Evolutionary conservation across 2,113 vertebrate genomes (phyloP), one percentile per base, ranked within the genome.

Genomic region (Cyphomyrus discorhynchus): DNA sequence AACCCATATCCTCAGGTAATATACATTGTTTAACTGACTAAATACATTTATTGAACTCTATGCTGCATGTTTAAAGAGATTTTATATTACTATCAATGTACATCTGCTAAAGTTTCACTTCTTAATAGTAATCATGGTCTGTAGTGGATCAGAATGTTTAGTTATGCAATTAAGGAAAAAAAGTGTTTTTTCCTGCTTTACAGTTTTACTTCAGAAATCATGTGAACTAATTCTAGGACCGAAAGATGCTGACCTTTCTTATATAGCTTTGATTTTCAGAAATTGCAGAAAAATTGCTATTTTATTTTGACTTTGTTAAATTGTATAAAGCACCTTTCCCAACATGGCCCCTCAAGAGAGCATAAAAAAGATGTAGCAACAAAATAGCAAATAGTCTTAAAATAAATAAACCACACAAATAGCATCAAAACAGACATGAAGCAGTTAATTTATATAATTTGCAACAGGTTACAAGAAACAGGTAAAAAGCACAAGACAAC

Each of bases 51-150:
- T 94, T 93, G 74, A 92, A 92, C 92, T 83, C 90, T 80, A 62
- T 93, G 89, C 92, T 95, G 93, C 93, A 95, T 95, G 93, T 95
- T 95, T 95, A 93, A 95, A 94, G 92, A 92, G 92, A 92, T 94
- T 95, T 95, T 93, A 92, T 93, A 93, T 91, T 90, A 92, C 92
- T 89, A 94, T 94, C 94, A 93, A 95, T 95, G 93, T 94, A 94
- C 93, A 94, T 77, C 49, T 86, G 62, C 39, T 77, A 58, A 66
- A 62, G 47, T 82, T 77, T 89, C 91, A 82, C 88, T 35, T 39
- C 92, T 94, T 92, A 92, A 94, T 94, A 94, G 92, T 95, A 92
- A 95, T 92, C 90, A 86, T 82, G 58, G 58, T 47, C 35, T 17
- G 52, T 39, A 53, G 62, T 89, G 89, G 83, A 47, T 89, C 82